Evolutionary conservation across 2,888 invertebrate genomes (phyloP).

Genomic region (Plebejus argus): DNA sequence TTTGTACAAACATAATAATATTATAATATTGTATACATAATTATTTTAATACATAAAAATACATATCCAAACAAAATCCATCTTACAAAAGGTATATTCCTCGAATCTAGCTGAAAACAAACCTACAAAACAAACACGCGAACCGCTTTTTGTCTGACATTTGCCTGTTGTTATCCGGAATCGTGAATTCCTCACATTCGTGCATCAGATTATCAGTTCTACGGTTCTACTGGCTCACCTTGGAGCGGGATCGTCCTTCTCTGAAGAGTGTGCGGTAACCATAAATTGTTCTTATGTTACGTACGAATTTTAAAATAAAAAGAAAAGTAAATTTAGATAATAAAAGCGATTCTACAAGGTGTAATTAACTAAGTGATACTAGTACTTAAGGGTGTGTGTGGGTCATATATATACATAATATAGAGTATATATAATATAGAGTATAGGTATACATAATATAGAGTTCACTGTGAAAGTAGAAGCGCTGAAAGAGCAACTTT

Average conservation of each 20-base stretch:
- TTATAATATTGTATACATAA: too few relatives aligned
- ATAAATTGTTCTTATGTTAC: background rate
- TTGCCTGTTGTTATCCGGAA: conserved; percentile 17
- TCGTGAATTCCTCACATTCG: conserved; percentile 9
- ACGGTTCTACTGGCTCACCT: conserved; percentile 2
- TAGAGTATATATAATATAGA: too few relatives aligned
- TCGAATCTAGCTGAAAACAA: background rate
- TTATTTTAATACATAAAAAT: too few relatives aligned
- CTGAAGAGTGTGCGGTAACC: background rate
- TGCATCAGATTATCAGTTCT: background rate
- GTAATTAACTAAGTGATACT: too few relatives aligned
- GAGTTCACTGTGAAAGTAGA: too few relatives aligned
- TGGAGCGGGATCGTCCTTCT: background rate
- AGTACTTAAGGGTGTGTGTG: too few relatives aligned
- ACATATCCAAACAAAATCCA: too few relatives aligned
- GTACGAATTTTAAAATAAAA: background rate
- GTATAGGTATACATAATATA: too few relatives aligned
- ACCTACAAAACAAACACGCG: background rate
- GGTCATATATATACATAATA: too few relatives aligned
- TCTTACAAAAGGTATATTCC: background rate
- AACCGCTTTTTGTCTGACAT: conserved; percentile 12
- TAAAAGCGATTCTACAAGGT: too few relatives aligned
- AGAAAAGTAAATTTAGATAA: background rate
- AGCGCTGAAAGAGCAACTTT: too few relatives aligned
- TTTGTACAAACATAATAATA: too few relatives aligned